Conservation (phyloP, 2,888 invertebrate genomes). For the Oscheius sp. region DNA sequence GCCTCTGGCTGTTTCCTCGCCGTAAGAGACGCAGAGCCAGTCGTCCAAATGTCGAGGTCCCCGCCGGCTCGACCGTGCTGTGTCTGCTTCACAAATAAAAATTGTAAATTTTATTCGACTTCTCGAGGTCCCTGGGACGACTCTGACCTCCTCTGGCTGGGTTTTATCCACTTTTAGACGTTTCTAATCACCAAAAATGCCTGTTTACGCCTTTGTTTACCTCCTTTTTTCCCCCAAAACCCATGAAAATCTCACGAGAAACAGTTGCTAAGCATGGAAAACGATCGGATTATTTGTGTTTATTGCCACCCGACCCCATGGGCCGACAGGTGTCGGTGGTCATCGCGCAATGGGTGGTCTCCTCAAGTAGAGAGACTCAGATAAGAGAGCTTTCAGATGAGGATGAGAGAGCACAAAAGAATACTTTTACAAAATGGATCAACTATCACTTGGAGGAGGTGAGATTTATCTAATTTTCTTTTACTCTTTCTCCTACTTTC, state of each 20-base stretch:
- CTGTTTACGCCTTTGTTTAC: conserved; percentile 16
- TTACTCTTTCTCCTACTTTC: no score
- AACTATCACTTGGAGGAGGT: conserved; percentile 69
- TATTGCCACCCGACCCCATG: conserved; percentile 14
- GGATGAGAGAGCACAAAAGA: conserved; percentile 70
- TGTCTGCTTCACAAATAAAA: conserved; percentile 49
- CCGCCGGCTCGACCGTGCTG: conserved; percentile 56
- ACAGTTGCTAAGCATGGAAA: neutral
- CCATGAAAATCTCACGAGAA: neutral
- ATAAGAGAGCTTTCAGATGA: conserved; percentile 62
- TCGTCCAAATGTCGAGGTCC: conserved; percentile 51
- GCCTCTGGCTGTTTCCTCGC: conserved; percentile 5
- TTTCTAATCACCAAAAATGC: neutral
- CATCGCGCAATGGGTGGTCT: neutral
- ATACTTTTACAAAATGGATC: conserved; percentile 70
- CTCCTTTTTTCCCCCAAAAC: neutral
- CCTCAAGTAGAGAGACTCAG: neutral
- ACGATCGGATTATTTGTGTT: conserved; percentile 5
- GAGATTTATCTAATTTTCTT: neutral
- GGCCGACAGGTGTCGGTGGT: conserved; percentile 13
- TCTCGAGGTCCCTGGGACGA: neutral
- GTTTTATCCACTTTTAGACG: neutral
- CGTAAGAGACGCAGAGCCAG: conserved; percentile 31
- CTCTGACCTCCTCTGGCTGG: neutral
- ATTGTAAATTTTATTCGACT: conserved; percentile 34